Conservation (phyloP, 2,888 invertebrate species). For the Caenorhabditis sinica region DNA sequence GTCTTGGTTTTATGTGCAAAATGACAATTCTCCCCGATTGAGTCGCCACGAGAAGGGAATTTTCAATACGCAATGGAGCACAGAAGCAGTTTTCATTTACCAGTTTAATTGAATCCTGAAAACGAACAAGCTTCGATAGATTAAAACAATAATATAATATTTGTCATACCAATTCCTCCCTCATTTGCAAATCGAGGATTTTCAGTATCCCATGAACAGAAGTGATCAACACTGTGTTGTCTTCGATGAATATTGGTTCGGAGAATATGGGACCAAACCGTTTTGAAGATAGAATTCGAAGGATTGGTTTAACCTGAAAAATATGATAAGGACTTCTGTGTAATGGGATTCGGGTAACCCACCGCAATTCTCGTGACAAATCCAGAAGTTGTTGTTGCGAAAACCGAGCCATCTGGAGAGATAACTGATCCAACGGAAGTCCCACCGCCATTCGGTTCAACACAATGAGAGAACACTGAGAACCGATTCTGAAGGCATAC, state of each 20-base stretch:
- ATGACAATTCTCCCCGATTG: conserved; percentile 23
- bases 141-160: neutral
- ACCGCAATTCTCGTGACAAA: conserved; percentile 11
- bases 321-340: neutral
- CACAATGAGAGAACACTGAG: neutral
- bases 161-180: conserved; percentile 13
- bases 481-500: neutral
- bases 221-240: neutral
- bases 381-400: conserved; percentile 41
- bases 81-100: conserved; percentile 39
- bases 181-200: neutral
- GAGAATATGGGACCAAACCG: conserved; percentile 43
- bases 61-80: conserved; percentile 32
- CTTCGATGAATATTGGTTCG: conserved; percentile 12
- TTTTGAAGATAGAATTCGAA: neutral
- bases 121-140: neutral
- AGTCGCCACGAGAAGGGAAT: conserved; percentile 8
- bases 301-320: neutral
- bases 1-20: neutral
- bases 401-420: conserved; percentile 17
- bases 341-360: neutral
- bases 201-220: conserved; percentile 35
- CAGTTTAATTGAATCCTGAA: conserved; percentile 29
- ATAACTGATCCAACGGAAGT: conserved; percentile 38
- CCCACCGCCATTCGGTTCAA: conserved; percentile 22